phyloP scores from a whole-genome alignment of 2,888 invertebrate species.

The Leucophenga maculata region DNA sequence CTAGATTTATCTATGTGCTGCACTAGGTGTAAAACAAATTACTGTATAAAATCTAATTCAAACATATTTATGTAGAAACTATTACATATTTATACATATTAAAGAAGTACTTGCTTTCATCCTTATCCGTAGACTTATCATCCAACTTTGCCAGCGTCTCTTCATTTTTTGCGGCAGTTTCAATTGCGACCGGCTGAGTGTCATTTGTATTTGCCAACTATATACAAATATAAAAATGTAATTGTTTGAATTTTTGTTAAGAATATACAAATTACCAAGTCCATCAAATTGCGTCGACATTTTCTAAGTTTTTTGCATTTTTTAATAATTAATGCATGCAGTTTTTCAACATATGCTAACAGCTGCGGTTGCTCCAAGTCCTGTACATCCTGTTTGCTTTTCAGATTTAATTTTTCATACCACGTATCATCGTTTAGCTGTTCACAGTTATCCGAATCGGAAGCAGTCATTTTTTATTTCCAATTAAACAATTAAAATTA shows the following conservation, averaged over 20 bases:
- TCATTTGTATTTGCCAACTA: too few relatives aligned
- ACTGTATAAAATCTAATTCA: too few relatives aligned
- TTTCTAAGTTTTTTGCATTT: conserved; percentile 76
- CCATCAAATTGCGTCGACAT: conserved; percentile 75
- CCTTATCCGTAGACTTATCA: background rate
- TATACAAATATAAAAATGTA: background rate
- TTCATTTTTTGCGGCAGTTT: too few relatives aligned
- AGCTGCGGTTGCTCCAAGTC: conserved; percentile 51
- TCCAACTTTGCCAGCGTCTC: background rate
- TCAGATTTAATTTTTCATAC: conserved; percentile 47
- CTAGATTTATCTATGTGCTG: too few relatives aligned
- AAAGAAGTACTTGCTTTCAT: background rate
- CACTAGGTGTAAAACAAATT: too few relatives aligned
- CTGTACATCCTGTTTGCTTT: conserved; percentile 46
- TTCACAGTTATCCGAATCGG: conserved; percentile 4
- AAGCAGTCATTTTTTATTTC: conserved; percentile 1
- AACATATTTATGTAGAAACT: too few relatives aligned
- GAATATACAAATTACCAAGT: conserved; percentile 71
- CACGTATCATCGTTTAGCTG: conserved; percentile 4
- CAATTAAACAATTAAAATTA: background rate
- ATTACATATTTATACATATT: too few relatives aligned
- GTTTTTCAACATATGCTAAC: conserved; percentile 60
- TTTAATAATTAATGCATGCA: conserved; percentile 62
- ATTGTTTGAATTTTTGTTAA: background rate
- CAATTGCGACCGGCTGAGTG: too few relatives aligned